Evolutionary conservation across 2,797 vertebrate genomes (phyloP).

Genomic region (Neopelma chrysocephalum): DNA sequence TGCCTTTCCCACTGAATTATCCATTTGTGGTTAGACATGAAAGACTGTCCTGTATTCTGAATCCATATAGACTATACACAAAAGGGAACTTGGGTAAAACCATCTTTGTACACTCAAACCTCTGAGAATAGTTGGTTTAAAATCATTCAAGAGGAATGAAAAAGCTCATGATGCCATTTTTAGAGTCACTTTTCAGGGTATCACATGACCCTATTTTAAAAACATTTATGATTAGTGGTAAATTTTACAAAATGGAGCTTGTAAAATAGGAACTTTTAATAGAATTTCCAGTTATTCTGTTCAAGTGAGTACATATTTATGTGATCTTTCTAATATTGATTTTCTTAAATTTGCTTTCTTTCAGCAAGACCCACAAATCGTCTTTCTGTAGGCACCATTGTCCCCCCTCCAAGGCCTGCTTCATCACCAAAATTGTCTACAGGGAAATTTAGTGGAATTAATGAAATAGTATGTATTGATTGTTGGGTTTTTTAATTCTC

Average conservation of each 20-base stretch:
- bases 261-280: not conserved
- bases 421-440: constrained; percentile 91
- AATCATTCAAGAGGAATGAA: not conserved
- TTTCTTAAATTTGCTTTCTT: constrained; percentile 52
- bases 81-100: not conserved
- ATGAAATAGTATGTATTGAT: constrained; percentile 88
- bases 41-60: not conserved
- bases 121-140: not conserved
- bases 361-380: constrained; percentile 88
- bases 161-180: constrained; percentile 4
- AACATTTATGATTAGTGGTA: not conserved
- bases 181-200: constrained; percentile 14
- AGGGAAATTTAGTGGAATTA: constrained; percentile 91
- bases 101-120: not conserved
- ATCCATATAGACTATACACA: not conserved
- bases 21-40: not conserved
- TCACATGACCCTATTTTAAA: not conserved
- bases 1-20: not conserved
- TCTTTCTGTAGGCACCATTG: constrained; percentile 84
- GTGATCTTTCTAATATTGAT: constrained; percentile 19
- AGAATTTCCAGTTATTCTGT: not conserved
- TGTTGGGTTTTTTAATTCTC: not conserved
- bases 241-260: not conserved
- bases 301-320: not conserved
- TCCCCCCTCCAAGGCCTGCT: constrained; percentile 90